Percentiles rank a stretch among this genome's conserved stretches.
Evolutionary conservation across 2,797 vertebrate species (phyloP).

Genomic region (Micromesistius poutassou): DNA sequence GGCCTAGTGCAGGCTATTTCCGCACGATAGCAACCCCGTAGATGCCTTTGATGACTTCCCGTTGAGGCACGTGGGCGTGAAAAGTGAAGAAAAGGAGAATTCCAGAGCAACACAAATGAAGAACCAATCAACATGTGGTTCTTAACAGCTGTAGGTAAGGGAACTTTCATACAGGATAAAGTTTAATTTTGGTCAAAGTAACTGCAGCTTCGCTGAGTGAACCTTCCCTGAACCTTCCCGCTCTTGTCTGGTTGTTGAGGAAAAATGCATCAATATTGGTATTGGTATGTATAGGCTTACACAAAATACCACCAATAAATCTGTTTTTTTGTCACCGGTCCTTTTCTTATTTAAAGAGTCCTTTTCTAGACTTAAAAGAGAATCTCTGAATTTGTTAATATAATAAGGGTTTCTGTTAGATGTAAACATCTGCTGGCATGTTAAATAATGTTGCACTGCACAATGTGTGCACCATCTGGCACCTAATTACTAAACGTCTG

Average conservation of each 20-base stretch:
- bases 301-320: neutral
- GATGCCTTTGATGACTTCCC: slow-evolving; percentile 62
- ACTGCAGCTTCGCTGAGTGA: neutral
- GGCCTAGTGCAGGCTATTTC: slow-evolving; percentile 50
- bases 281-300: neutral
- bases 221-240: neutral
- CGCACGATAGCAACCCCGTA: slow-evolving; percentile 47
- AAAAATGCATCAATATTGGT: neutral
- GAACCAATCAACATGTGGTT: neutral
- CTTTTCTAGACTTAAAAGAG: no score
- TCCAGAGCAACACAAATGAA: neutral
- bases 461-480: neutral
- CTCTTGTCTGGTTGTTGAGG: neutral
- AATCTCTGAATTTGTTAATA: neutral
- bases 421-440: neutral
- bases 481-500: neutral
- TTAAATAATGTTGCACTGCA: neutral
- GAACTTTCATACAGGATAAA: neutral
- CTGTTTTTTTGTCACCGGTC: no score
- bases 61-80: slow-evolving; percentile 23
- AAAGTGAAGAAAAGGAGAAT: slow-evolving; percentile 8
- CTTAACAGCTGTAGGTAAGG: neutral
- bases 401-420: neutral
- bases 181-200: neutral
- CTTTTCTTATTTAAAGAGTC: no score